These are phyloP conservation scores for Entomyzon cyanotis DNA, from an alignment of 2,113 vertebrate species.

Conservation along the genomic window DNA sequence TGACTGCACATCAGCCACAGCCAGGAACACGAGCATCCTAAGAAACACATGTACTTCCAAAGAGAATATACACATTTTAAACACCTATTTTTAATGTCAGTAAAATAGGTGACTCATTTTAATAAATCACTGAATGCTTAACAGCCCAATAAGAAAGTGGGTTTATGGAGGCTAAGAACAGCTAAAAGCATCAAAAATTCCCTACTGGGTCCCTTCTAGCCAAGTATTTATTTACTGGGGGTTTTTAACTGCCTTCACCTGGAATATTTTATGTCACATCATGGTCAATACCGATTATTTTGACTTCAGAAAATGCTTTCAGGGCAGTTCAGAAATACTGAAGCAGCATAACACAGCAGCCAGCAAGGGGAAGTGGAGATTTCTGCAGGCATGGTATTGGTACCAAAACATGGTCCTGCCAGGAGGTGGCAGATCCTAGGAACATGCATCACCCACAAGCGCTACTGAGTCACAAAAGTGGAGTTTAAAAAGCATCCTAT, in stretches of 20 bases:
- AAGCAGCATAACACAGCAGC: neutral
- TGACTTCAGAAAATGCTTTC: neutral
- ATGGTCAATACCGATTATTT: neutral
- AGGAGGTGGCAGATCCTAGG: neutral
- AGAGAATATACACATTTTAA: neutral
- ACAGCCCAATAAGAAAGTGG: fast-evolving
- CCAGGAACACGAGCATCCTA: neutral
- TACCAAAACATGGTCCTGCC: neutral
- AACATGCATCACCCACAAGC: fast-evolving
- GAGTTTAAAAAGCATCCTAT: neutral
- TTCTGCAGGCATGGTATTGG: neutral
- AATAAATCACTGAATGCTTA: neutral
- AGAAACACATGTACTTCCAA: fast-evolving
- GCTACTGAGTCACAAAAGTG: fast-evolving
- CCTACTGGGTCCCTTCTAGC: neutral
- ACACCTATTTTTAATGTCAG: neutral
- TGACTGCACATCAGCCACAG: neutral
- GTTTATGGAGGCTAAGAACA: neutral
- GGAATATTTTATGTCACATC: neutral
- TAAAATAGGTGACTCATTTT: neutral
- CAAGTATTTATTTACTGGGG: neutral
- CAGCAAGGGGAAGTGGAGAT: neutral
- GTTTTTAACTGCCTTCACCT: neutral
- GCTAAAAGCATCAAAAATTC: neutral
- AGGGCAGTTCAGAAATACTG: neutral